phyloP scores from a whole-genome alignment of 2,113 vertebrate species.

The Rana temporaria region DNA sequence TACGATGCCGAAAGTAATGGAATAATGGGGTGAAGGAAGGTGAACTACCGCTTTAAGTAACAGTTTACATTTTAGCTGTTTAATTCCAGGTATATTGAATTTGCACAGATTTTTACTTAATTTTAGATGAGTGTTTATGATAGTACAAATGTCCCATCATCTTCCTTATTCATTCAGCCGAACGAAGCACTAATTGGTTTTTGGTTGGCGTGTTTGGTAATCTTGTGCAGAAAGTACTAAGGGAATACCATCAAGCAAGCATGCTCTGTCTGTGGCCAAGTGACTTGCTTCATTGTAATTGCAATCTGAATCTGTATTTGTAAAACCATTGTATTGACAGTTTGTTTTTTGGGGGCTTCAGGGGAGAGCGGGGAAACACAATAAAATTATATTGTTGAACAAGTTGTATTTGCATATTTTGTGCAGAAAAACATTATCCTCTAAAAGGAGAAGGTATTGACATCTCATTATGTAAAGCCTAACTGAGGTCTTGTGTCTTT shows the following conservation, averaged over 20 bases:
- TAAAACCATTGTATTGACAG: constrained; percentile 66
- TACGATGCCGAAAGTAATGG: too few species aligned
- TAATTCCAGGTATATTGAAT: too few species aligned
- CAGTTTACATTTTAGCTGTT: neutral
- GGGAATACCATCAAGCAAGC: constrained; percentile 61
- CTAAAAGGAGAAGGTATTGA: too few species aligned
- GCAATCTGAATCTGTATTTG: constrained; percentile 72
- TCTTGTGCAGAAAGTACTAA: constrained; percentile 64
- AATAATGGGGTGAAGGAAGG: too few species aligned
- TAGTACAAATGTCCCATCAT: neutral
- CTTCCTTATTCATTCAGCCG: neutral
- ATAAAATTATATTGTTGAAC: constrained; percentile 70
- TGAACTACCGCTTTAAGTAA: too few species aligned
- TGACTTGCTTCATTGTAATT: constrained; percentile 75
- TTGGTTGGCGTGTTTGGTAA: constrained; percentile 4
- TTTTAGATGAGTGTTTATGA: too few species aligned
- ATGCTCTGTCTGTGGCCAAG: constrained; percentile 73
- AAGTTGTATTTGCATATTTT: neutral
- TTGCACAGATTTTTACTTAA: too few species aligned
- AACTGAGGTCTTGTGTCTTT: too few species aligned
- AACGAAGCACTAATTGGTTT: neutral
- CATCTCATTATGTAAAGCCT: too few species aligned
- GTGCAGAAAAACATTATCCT: neutral
- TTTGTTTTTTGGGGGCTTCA: constrained; percentile 47
- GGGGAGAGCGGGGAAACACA: constrained; percentile 64